These are phyloP conservation scores for Leptinotarsa haldemani DNA, from an alignment of 2,888 invertebrate genomes.

Conservation along the genomic window DNA sequence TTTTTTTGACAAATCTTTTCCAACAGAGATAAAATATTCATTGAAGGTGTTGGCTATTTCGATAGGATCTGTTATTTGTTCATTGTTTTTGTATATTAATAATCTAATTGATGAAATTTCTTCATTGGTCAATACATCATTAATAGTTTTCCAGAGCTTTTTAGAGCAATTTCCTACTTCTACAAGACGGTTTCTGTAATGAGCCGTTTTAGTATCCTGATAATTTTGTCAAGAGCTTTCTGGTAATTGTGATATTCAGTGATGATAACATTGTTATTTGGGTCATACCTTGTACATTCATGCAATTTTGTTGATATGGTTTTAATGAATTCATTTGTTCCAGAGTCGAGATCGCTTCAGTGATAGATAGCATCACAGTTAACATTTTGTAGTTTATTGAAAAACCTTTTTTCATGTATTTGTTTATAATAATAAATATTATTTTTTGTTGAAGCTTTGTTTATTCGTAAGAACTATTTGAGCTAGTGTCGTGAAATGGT, in stretches of 20 bases:
- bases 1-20: neutral
- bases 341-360: too few relatives aligned
- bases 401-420: too few relatives aligned
- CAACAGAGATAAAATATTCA: slow-evolving; percentile 16
- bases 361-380: too few relatives aligned
- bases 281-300: too few relatives aligned
- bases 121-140: slow-evolving; percentile 13
- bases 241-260: neutral
- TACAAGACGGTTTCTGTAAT: slow-evolving; percentile 17
- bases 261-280: neutral
- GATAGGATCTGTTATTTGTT: neutral
- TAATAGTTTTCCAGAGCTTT: slow-evolving; percentile 20
- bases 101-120: neutral
- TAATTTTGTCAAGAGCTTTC: slow-evolving; percentile 1
- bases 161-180: slow-evolving; percentile 11
- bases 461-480: too few relatives aligned
- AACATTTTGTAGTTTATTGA: too few relatives aligned
- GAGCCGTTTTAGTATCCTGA: neutral
- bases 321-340: too few relatives aligned
- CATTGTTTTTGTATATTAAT: too few relatives aligned
- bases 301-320: too few relatives aligned
- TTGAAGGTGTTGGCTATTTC: slow-evolving; percentile 22
- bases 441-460: too few relatives aligned
- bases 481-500: too few relatives aligned
- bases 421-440: too few relatives aligned